A percentile compares a stretch with the other conserved stretches of the same genome.
Evolutionary conservation across 2,888 invertebrate genomes (phyloP).

Genomic region (Aphidoletes aphidimyza): DNA sequence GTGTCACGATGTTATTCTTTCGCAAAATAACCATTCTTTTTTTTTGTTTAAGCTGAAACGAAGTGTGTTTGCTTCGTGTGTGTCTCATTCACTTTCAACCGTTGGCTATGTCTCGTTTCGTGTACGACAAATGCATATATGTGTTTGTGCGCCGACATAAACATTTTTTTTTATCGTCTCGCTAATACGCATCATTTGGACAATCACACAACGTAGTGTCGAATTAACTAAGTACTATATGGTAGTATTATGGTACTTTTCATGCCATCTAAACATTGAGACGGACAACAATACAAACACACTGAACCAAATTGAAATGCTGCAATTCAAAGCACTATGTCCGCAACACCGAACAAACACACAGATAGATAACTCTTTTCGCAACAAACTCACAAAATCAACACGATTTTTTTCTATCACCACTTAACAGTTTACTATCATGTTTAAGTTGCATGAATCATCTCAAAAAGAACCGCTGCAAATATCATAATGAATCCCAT

Average conservation of each 20-base stretch:
- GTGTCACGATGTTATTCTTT: not conserved
- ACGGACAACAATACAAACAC: not conserved
- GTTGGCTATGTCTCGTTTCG: not conserved
- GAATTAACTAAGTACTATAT: conserved; percentile 29
- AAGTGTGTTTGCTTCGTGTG: not conserved
- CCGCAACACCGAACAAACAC: too few species aligned
- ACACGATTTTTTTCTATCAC: too few species aligned
- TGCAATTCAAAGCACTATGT: not conserved
- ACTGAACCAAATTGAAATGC: not conserved
- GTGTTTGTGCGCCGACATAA: not conserved
- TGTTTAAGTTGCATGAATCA: too few species aligned
- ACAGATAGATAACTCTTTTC: too few species aligned
- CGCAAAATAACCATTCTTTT: not conserved
- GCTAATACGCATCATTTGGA: conserved; percentile 16
- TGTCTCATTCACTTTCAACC: not conserved
- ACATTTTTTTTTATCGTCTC: not conserved
- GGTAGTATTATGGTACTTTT: not conserved
- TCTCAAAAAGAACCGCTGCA: too few species aligned
- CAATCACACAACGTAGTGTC: not conserved
- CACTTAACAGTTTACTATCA: too few species aligned
- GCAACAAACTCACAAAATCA: too few species aligned
- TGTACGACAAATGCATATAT: not conserved
- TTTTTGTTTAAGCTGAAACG: not conserved
- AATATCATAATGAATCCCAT: too few species aligned
- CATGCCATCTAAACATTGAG: not conserved